These are phyloP conservation scores for Apus apus DNA, from an alignment of 2,113 vertebrate genomes.

Conservation along the genomic window DNA sequence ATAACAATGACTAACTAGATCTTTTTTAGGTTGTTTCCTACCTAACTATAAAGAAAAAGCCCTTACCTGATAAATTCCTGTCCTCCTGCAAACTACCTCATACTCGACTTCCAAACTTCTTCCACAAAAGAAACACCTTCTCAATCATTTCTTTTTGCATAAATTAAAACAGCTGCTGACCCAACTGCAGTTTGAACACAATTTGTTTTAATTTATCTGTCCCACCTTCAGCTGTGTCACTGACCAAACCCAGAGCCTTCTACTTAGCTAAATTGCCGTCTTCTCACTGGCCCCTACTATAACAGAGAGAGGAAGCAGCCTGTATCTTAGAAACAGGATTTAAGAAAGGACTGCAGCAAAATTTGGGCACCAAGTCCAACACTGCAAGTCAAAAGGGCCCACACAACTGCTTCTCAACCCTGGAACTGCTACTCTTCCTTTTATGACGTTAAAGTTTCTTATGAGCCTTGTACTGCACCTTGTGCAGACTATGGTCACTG, in stretches of 20 bases:
- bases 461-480: too few species aligned
- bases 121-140: accelerated
- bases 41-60: not conserved
- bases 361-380: accelerated
- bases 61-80: not conserved
- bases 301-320: not conserved
- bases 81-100: not conserved
- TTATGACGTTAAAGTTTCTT: not conserved
- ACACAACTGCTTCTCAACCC: accelerated
- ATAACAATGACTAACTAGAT: not conserved
- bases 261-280: not conserved
- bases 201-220: not conserved
- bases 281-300: not conserved
- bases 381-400: too few species aligned
- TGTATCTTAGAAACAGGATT: not conserved
- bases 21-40: not conserved
- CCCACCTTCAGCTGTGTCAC: not conserved
- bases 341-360: not conserved
- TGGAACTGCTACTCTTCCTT: not conserved
- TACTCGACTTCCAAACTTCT: accelerated
- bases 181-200: not conserved
- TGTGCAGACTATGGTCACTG: not conserved
- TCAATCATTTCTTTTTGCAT: not conserved
- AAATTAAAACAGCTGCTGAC: not conserved
- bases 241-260: not conserved